Base-by-base conservation (phyloP, 2,797 vertebrate species). In the Aplochiton taeniatus region DNA sequence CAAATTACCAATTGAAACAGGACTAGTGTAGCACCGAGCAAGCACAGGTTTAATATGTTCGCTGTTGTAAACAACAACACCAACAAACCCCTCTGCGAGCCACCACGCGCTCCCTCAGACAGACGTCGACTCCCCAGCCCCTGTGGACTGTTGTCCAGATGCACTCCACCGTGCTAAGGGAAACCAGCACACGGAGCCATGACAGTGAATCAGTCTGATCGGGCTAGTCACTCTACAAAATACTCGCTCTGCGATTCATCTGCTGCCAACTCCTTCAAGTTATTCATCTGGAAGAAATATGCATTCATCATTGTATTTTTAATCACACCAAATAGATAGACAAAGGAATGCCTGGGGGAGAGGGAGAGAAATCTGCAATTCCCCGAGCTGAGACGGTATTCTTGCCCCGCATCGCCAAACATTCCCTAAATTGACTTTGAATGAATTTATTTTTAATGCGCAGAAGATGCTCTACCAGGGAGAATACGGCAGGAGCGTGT, bases 301-400 rank as follows among this genome's bases (percentile, higher is more conserved):
- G 91, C 88, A 92, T 93, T 92, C 90, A 90, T 92, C 90, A 92
- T 92, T 92, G 90, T 92, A 92, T 93, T 93, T 93, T 92, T 92
- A 93, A 93, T 92, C 91, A 92, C 90, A 90, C 90, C 90, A 90
- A 92, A 90, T 89, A 91, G 91, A 92, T 91, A 92, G 90, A 92
- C 90, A 92, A 92, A 91, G 89, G 79, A 89, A 91, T 89, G 89
- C 91, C 90, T 87, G 80, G 18, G 90, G 90, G 91, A 92, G 76
- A 77, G 77, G 70, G 76, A 78, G 83, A 82, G 84, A 80, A 86
- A 88, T 89, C 84, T 88, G 74, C 88, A 89, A 89, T 90, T 91
- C 91, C 90, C 91, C 88, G 80, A 87, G 89, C 90, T 88, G 84
- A 83, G 85, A 89, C 85, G 83, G 83, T 90, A 90, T 91, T 91